Evolutionary conservation across 2,888 invertebrate genomes (phyloP), one percentile per base, ranked within the genome.

Genomic region (Ectemnius cavifrons): DNA sequence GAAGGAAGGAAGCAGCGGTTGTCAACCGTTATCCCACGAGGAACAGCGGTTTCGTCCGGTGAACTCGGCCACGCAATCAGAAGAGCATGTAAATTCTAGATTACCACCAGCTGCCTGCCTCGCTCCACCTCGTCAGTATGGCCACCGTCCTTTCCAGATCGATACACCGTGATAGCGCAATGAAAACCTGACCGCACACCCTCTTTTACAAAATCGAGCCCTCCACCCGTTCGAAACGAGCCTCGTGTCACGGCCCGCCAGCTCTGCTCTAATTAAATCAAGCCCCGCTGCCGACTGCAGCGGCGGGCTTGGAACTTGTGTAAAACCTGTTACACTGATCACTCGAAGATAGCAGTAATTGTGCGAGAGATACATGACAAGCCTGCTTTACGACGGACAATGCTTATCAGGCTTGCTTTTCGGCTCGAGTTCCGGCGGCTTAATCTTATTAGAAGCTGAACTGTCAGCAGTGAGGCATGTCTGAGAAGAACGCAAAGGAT

Each of bases 1-100:
- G 85, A 85, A 84, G 80, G 82, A 84, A 85, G 85, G 80, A 85
- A 85, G 77, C 84, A 85, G 85, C 75, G 84, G 84, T 84, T 84
- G 84, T 84, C 84, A 84, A 85, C 82, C 74, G 77, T 80, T 83
- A 82, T 80, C 76, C 82, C 63, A 18, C 65, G 74, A 78, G 84
- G 64, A 80, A 79, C 80, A 77, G 66, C 62, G 52, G 68, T 70
- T 79, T 80, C 82, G 77, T 75, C 64, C 63, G 68, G 63, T 56
- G 57, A 37, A 63, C 69, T 66, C 75, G 84, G 72, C 67, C 84
- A 84, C 79, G 82, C 82, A 77, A 82, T 82, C 82, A 79, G 84
- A 82, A 68, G 75, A 72, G 74, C 82, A 84, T 79, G 84, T 82
- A 82, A 82, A 82, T 80, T 74, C 70, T 78, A 82, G 82, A 84